Evolutionary conservation across 2,113 vertebrate species (phyloP), one percentile per base, ranked within the genome.

Genomic region (Scomber japonicus): DNA sequence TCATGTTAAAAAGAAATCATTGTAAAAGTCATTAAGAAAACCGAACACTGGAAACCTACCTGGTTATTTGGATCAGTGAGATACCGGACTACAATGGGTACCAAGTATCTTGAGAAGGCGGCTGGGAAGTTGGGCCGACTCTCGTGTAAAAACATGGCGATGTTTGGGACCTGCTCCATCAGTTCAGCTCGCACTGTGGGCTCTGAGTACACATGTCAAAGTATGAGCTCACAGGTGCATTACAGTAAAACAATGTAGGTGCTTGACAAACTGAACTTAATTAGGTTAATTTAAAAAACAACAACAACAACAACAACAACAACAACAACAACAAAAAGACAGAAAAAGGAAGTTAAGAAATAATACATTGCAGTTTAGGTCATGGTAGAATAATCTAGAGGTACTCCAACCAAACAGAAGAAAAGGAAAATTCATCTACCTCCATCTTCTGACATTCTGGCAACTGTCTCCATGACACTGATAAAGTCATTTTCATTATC

Each of bases 401-500:
- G 62, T 11, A n/a, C 11, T 2, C 60, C 35, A 31, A 45, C 8
- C 68, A 21, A 40, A 65, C 30, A 65, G 0, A 71, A 51, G 50
- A 82, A 71, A 60, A 68, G 13, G 5, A 80, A 86, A 85, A 81
- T 17, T 14, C 19, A 89, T 88, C 90, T 92, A 98, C 97, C 97
- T 97, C 96, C 92, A 84, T 98, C 97, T 93, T 97, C 97, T 61
- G 97, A 97, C 89, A 97, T 95, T 78, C 96, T 94, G 88, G 95
- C 95, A 69, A 96, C 90, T 24, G 96, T 96, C 85, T 97, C 96
- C 96, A 97, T 96, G 65, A 97, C 96, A 67, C 94, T 97, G 84
- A 97, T 89, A 80, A 97, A 96, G 84, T 97, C 96, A 82, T 97
- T 96, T 80, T 97, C 96, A 81, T 96, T 96, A 80, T 92, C 95